These are phyloP conservation scores for Phymorhynchus buccinoides DNA, from an alignment of 1,140 invertebrate genomes.

Conservation along the genomic window DNA sequence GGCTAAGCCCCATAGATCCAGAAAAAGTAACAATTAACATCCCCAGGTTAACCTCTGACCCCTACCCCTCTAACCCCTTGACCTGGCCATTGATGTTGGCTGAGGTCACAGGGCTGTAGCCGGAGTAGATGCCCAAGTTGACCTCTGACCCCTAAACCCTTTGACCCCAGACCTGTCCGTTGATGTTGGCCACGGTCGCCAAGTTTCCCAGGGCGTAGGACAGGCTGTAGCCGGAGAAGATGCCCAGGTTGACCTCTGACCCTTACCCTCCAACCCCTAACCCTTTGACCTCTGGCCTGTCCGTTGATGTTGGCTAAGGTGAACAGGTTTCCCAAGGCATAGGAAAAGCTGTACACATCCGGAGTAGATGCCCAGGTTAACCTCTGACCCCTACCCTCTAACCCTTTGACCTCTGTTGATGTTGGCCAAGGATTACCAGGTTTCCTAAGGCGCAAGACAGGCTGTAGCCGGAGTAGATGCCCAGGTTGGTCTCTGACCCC, in stretches of 20 bases:
- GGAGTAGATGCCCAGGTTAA: constrained; percentile 89
- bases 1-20: too few relatives aligned
- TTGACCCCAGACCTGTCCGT: constrained; percentile 73
- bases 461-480: constrained; percentile 94
- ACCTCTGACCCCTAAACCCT: not conserved
- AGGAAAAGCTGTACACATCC: constrained; percentile 94
- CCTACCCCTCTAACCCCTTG: too few relatives aligned
- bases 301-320: constrained; percentile 84
- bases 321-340: constrained; percentile 91
- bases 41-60: too few relatives aligned
- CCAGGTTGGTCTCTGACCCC: too few relatives aligned
- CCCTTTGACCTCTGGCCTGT: constrained; percentile 64
- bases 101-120: too few relatives aligned
- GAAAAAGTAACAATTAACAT: too few relatives aligned
- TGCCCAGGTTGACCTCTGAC: constrained; percentile 83
- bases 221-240: constrained; percentile 94
- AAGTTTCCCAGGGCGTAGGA: constrained; percentile 93
- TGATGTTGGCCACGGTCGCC: constrained; percentile 84
- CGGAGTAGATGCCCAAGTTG: not conserved
- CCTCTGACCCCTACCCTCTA: not conserved
- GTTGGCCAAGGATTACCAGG: constrained; percentile 86
- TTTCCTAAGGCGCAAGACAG: constrained; percentile 92
- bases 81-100: constrained; percentile 81
- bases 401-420: constrained; percentile 77
- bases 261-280: too few relatives aligned